These are phyloP conservation scores for Corythaixoides concolor DNA, from an alignment of 2,113 vertebrate genomes.

Conservation along the genomic window DNA sequence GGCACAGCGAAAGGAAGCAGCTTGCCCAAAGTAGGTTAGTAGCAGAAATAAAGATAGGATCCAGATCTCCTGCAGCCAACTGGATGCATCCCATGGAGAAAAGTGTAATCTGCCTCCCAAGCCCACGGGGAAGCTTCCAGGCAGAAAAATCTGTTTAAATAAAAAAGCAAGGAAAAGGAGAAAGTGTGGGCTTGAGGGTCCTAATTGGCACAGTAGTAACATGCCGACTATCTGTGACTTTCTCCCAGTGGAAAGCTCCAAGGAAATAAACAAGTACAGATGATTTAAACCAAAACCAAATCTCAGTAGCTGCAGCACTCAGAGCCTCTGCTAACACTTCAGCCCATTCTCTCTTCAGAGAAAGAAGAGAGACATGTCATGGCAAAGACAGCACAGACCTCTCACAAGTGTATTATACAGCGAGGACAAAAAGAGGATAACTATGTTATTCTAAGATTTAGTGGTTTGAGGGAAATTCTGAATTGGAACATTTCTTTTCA, in stretches of 20 bases:
- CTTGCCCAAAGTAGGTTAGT: constrained; percentile 62
- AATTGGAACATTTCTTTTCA: background rate
- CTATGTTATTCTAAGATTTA: constrained; percentile 34
- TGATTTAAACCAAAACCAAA: background rate
- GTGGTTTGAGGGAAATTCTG: constrained; percentile 34
- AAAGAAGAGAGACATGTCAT: background rate
- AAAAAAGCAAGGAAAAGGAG: background rate
- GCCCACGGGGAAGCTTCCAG: constrained; percentile 11
- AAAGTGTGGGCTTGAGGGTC: background rate
- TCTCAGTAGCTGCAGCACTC: background rate
- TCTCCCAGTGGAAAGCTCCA: background rate
- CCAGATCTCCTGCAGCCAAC: constrained; percentile 41
- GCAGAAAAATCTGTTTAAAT: constrained; percentile 38
- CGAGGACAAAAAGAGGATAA: background rate
- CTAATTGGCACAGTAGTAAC: background rate
- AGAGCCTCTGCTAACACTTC: background rate
- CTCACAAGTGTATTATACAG: background rate
- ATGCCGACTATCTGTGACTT: background rate
- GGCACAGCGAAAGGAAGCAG: constrained; percentile 42
- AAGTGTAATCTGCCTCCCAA: constrained; percentile 28
- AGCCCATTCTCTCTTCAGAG: background rate
- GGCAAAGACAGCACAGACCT: background rate
- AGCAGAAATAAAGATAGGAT: constrained; percentile 40
- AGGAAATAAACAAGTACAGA: constrained; percentile 2
- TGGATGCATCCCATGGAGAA: constrained; percentile 6